Evolutionary conservation across 2,888 invertebrate species (phyloP).

Genomic region (Zaprionus lineosus): DNA sequence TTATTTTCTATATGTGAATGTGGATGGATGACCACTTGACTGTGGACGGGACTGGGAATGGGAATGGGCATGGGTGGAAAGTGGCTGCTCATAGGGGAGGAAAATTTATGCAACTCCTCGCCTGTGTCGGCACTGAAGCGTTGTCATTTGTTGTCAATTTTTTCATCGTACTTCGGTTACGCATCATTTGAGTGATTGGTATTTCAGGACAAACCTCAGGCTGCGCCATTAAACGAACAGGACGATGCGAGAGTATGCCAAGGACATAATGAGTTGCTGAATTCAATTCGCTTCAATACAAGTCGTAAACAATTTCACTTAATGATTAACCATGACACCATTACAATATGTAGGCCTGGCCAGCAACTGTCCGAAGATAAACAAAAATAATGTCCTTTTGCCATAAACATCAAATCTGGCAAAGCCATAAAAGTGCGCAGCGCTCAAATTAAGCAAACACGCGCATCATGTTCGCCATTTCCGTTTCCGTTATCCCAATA

Average conservation of each 20-base stretch:
- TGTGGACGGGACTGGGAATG: too few species aligned
- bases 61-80: too few species aligned
- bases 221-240: too few species aligned
- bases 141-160: slow-evolving; percentile 60
- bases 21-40: too few species aligned
- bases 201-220: slow-evolving; percentile 43
- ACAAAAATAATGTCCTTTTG: slow-evolving; percentile 45
- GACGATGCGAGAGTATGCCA: too few species aligned
- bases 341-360: slow-evolving; percentile 4
- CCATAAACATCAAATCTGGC: slow-evolving; percentile 48
- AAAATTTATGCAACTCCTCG: slow-evolving; percentile 61
- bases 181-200: slow-evolving; percentile 64
- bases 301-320: slow-evolving; percentile 62
- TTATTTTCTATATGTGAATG: slow-evolving; percentile 22
- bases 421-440: slow-evolving; percentile 45
- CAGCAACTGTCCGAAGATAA: slow-evolving; percentile 43
- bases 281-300: slow-evolving; percentile 51
- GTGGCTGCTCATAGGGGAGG: slow-evolving; percentile 45
- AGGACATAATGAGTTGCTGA: slow-evolving; percentile 53
- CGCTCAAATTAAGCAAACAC: slow-evolving; percentile 60
- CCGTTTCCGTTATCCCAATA: slow-evolving; percentile 63
- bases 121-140: slow-evolving; percentile 42
- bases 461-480: slow-evolving; percentile 47
- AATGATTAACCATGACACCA: slow-evolving; percentile 58
- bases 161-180: slow-evolving; percentile 49